Evolutionary conservation across 2,797 vertebrate genomes (phyloP).

Genomic region (Sebastes taczanowskii): DNA sequence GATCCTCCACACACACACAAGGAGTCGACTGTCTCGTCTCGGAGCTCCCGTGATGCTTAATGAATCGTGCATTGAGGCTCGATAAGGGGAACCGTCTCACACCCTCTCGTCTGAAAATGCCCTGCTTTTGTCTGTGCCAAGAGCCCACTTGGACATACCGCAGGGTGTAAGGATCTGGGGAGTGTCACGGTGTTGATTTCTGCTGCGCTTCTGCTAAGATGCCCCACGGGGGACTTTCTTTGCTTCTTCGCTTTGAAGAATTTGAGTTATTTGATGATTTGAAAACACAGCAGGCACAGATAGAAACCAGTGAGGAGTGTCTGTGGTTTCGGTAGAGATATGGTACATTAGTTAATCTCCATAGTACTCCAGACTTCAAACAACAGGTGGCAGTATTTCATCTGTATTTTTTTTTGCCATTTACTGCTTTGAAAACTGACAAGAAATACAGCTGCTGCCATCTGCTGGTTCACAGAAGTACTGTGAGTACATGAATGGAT

Average conservation of each 20-base stretch:
- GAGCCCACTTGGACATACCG: constrained; percentile 40
- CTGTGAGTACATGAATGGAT: rapidly evolving
- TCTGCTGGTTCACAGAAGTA: constrained; percentile 31
- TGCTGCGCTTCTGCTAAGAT: constrained; percentile 39
- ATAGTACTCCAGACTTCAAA: background rate
- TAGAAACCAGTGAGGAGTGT: background rate
- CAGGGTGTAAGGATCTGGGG: background rate
- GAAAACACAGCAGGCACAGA: background rate
- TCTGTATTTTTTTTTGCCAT: background rate
- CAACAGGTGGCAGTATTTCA: constrained; percentile 36
- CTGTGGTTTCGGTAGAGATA: background rate
- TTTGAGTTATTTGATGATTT: constrained; percentile 32
- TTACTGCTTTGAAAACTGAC: background rate
- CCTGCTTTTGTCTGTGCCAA: constrained; percentile 33
- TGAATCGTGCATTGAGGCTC: constrained; percentile 42
- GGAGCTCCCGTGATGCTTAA: constrained; percentile 4
- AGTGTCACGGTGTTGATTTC: constrained; percentile 39
- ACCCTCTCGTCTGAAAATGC: constrained; percentile 49
- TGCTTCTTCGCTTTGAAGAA: constrained; percentile 12
- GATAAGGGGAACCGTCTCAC: constrained; percentile 12
- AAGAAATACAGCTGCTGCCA: constrained; percentile 19
- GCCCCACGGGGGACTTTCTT: constrained; percentile 4
- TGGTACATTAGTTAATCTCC: background rate
- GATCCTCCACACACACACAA: constrained; percentile 36
- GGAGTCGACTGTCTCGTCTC: constrained; percentile 37